Evolutionary conservation across 1,140 invertebrate genomes (phyloP).

Genomic region (Hyles euphorbiae): DNA sequence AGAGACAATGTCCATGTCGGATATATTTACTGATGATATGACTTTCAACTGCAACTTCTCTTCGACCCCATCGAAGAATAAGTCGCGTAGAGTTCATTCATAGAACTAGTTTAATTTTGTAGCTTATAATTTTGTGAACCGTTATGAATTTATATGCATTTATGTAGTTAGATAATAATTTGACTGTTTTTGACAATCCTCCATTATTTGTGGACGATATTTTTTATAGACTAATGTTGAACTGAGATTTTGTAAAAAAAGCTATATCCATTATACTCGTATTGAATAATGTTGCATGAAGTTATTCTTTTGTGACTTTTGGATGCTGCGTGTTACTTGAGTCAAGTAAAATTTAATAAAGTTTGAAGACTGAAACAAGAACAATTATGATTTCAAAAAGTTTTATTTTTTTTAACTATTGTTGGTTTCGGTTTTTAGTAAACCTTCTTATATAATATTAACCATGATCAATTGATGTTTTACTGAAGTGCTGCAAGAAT

Average conservation of each 20-base stretch:
- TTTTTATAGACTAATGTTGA: constrained; percentile 35
- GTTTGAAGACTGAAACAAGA: constrained; percentile 36
- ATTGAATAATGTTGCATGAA: constrained; percentile 34
- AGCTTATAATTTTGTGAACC: constrained; percentile 1
- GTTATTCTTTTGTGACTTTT: constrained; percentile 41
- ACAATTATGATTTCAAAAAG: background rate
- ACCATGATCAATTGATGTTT: background rate
- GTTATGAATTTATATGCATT: constrained; percentile 43
- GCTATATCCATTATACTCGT: constrained; percentile 14
- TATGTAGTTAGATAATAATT: constrained; percentile 29
- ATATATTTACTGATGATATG: constrained; percentile 65
- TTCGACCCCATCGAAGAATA: constrained; percentile 69
- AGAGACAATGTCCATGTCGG: constrained; percentile 66
- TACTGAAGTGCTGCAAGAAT: too few species aligned
- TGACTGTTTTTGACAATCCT: constrained; percentile 35
- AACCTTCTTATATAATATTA: too few species aligned
- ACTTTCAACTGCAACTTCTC: constrained; percentile 70
- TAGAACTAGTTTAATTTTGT: constrained; percentile 18
- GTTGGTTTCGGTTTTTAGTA: background rate
- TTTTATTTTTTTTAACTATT: constrained; percentile 1
- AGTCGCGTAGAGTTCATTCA: constrained; percentile 45
- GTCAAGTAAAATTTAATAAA: constrained; percentile 48
- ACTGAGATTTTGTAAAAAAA: constrained; percentile 25
- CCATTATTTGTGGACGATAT: constrained; percentile 47
- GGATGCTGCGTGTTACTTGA: constrained; percentile 37